A percentile compares a stretch with the other conserved stretches of the same genome.
These are phyloP conservation scores for Cossypha dichroa DNA, from an alignment of 2,797 vertebrate genomes.

Conservation along the genomic window DNA sequence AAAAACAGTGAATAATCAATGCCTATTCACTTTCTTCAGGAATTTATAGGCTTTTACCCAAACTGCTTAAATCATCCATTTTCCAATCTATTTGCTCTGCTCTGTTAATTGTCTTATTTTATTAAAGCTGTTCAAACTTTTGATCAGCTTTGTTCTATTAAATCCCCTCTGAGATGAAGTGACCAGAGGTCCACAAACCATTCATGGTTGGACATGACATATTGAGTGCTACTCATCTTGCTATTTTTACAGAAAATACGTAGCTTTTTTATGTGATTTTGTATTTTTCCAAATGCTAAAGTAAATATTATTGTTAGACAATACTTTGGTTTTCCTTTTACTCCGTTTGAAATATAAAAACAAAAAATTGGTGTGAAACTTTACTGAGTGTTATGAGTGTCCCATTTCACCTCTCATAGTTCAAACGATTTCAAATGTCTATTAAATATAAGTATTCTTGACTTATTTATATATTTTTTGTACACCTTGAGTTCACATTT, in stretches of 20 bases:
- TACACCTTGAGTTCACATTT: background rate
- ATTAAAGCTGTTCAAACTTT: background rate
- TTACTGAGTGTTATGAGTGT: background rate
- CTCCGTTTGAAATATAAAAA: background rate
- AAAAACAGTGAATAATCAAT: constrained; percentile 55
- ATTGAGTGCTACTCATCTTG: background rate
- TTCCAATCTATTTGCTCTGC: constrained; percentile 5
- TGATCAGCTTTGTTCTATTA: background rate
- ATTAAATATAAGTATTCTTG: background rate
- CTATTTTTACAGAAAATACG: background rate
- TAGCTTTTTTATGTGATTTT: background rate
- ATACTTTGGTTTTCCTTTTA: background rate
- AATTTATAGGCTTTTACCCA: constrained; percentile 12
- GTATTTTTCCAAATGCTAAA: background rate
- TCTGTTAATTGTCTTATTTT: background rate
- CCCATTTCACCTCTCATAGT: background rate
- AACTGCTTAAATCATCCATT: constrained; percentile 19
- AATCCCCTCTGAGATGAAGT: background rate
- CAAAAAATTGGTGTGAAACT: background rate
- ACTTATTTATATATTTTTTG: background rate
- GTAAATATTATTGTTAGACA: background rate
- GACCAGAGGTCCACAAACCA: background rate
- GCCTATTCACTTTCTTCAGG: constrained; percentile 1
- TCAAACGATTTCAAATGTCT: background rate
- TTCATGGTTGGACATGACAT: background rate